Base-by-base conservation (phyloP, 2,113 vertebrate species). In the Callopanchax toddi region DNA sequence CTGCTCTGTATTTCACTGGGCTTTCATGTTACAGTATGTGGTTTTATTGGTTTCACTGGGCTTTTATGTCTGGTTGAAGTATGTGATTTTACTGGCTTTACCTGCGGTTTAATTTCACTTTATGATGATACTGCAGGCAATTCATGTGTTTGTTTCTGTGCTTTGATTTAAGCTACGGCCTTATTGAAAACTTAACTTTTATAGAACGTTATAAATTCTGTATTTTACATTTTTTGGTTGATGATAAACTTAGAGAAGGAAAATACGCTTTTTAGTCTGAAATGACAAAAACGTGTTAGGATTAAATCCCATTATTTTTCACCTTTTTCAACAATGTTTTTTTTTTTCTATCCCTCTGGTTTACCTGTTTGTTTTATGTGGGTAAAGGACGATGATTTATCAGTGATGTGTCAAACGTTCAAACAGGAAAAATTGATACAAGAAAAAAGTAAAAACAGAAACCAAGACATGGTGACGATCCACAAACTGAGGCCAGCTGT, bases 21-120 rank as follows among this genome's bases (percentile, higher is more conserved):
- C 85, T 87, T 87, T 87, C 75, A 87, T 85, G 78, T 81, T 62
- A 56, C 66, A 85, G 52, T 60, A 3, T 48, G 64, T 55, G 67
- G 10, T 79, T 87, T 87, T 85, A 87, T 67, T 56, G 78, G 57
- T 53, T 54, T 9, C n/a, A 63, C 74, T 73, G 53, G 8, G 67
- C 80, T 84, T 87, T 87, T 72, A 84, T 74, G 78, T 78, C 59
- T 1, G 26, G 61, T 60, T 67, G 54, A 60, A 71, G 32, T 61
- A 11, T 57, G 82, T 23, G 63, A 61, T 56, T 84, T 87, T 84
- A 84, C 74, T 53, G 76, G 73, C 57, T 54, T 69, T 53, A 45
- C 59, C 60, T 76, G 72, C 42, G 11, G 29, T 71, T 73, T 68
- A 12, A 71, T 67, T 78, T 65, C 20, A 12, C 43, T 76, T 66